Evolutionary conservation across 2,797 vertebrate species (phyloP), one percentile per base, ranked within the genome.

Genomic region (Characodon lateralis): DNA sequence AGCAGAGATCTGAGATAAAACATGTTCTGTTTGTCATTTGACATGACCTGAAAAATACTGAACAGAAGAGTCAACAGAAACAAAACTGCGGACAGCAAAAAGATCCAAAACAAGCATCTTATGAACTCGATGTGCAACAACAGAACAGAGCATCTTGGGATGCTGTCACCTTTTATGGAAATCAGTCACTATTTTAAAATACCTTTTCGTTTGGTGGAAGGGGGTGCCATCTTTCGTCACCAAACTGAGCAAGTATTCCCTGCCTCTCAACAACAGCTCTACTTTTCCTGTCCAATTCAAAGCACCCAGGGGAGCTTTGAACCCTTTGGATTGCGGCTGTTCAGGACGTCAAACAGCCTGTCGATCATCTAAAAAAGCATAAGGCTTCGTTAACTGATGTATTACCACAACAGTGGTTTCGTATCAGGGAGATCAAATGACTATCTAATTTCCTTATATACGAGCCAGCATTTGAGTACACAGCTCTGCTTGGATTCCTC

Each of bases 161-260:
- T 13, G 12, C n/a, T 8, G 16, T 59, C n/a, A 59, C n/a, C 58
- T 59, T n/a, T 7, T 9, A 59, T 26, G 7, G 9, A 9, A 13
- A 59, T 3, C 58, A 9, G 2, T 26, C 20, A 58, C 20, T 58
- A 58, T 58, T 22, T 58, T 58, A 24, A 58, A 46, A 46, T 7
- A 46, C 43, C 43, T 46, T 10, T 46, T 58, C 0, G 71, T 71
- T 71, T 16, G 39, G 55, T 83, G 59, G 50, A 83, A 77, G 5
- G 81, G 69, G 69, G 69, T 69, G 6, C 61, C 73, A 76, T 83
- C 73, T 59, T 59, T 83, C 24, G 26, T 72, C 61, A 50, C 41
- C 56, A 79, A 79, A 65, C 16, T 66, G 31, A 68, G 51, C 73
- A 79, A 79, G 51, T 83, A 76, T 18, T 76, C 48, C 43, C 78